phyloP scores from a whole-genome alignment of 2,888 invertebrate species.

The Nemapogon koenigi region DNA sequence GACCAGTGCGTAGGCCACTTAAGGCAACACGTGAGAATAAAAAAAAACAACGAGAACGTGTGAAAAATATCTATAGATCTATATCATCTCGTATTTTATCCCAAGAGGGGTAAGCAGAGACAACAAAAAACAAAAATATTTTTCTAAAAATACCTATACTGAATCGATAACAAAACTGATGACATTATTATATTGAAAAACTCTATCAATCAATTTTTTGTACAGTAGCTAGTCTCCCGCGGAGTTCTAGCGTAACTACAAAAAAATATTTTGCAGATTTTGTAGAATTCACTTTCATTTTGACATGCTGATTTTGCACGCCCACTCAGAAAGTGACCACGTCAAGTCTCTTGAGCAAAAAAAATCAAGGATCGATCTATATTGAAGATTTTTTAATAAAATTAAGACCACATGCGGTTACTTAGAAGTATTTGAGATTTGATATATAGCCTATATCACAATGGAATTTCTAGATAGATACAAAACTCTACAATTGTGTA shows the following conservation, averaged over 20 bases:
- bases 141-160: too few species aligned
- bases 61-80: too few species aligned
- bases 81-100: too few species aligned
- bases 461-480: neutral
- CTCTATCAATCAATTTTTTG: conserved; percentile 7
- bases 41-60: too few species aligned
- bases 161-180: neutral
- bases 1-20: too few species aligned
- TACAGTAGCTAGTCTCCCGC: conserved; percentile 36
- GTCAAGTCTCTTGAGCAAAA: too few species aligned
- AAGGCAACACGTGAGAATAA: too few species aligned
- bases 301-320: conserved; percentile 41
- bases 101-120: too few species aligned
- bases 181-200: conserved; percentile 2
- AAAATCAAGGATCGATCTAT: conserved; percentile 4
- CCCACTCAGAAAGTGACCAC: conserved; percentile 33
- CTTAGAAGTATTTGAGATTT: neutral
- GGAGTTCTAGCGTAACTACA: conserved; percentile 28
- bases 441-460: neutral
- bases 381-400: too few species aligned
- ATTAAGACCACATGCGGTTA: too few species aligned
- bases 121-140: too few species aligned
- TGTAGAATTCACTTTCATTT: conserved; percentile 38
- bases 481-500: too few species aligned
- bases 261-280: conserved; percentile 41